These are phyloP conservation scores for Hippocampus comes DNA, from an alignment of 2,113 vertebrate species.

Conservation along the genomic window DNA sequence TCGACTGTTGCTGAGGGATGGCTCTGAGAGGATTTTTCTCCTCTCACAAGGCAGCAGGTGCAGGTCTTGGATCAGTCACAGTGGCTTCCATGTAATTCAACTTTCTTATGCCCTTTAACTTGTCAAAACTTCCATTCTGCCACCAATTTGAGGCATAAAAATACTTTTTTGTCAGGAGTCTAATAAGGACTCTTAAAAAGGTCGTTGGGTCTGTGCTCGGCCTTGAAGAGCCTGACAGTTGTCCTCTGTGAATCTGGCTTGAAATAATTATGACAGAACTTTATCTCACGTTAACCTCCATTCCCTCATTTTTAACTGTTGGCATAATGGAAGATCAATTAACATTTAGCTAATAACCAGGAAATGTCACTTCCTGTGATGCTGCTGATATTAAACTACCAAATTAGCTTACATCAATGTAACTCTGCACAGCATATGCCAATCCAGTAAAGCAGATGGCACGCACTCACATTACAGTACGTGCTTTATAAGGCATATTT, in stretches of 20 bases:
- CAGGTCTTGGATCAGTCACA: constrained; percentile 47
- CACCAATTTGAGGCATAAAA: constrained; percentile 4
- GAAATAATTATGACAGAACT: not conserved
- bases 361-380: constrained; percentile 3
- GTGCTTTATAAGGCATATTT: constrained; percentile 4
- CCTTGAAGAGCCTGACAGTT: not conserved
- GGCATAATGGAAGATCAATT: not conserved
- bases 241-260: not conserved
- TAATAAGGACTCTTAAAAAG: not conserved
- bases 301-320: not conserved
- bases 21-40: constrained; percentile 48
- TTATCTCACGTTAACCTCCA: not conserved
- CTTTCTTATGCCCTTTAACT: constrained; percentile 36
- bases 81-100: constrained; percentile 13
- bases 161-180: constrained; percentile 7
- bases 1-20: constrained; percentile 74
- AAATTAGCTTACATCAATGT: not conserved
- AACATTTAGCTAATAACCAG: not conserved
- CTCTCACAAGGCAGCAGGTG: constrained; percentile 17
- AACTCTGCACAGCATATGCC: not conserved
- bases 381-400: not conserved
- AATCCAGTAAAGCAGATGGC: constrained; percentile 8
- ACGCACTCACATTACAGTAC: not conserved
- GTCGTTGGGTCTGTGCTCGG: not conserved
- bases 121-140: constrained; percentile 9